A percentile compares a stretch with the other conserved stretches of the same genome.
Conservation (phyloP, 2,797 vertebrate species). For the Sebastes iracundus region DNA sequence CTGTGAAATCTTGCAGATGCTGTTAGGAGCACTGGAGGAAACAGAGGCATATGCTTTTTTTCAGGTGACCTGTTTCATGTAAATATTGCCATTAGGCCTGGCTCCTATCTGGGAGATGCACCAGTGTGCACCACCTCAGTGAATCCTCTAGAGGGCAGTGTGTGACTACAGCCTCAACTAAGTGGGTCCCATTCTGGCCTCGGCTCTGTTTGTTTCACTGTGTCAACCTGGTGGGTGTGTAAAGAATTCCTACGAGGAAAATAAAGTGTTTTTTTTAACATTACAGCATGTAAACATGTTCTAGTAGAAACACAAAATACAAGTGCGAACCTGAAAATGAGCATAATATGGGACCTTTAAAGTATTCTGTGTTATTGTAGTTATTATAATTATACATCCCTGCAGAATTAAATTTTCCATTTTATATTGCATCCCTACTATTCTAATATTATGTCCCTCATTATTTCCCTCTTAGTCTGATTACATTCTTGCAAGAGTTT, state of each 20-base stretch:
- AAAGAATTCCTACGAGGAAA: too few relatives aligned
- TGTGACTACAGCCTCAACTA: background rate
- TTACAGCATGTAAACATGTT: too few relatives aligned
- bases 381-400: background rate
- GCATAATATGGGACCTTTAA: too few relatives aligned
- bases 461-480: too few relatives aligned
- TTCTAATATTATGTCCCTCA: background rate
- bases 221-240: background rate
- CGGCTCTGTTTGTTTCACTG: background rate
- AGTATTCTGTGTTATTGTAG: background rate
- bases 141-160: constrained; percentile 54
- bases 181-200: background rate
- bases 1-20: too few relatives aligned
- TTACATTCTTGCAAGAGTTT: background rate
- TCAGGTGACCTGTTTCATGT: too few relatives aligned
- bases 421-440: background rate
- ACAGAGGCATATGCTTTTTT: accelerated
- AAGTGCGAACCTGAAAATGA: too few relatives aligned
- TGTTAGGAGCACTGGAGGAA: accelerated
- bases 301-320: too few relatives aligned
- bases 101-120: too few relatives aligned
- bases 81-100: too few relatives aligned
- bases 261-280: too few relatives aligned
- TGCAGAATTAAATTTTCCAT: background rate
- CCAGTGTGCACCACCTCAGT: background rate